Conservation (phyloP, 1,140 invertebrate genomes). For the Chironomus striatipennis region DNA sequence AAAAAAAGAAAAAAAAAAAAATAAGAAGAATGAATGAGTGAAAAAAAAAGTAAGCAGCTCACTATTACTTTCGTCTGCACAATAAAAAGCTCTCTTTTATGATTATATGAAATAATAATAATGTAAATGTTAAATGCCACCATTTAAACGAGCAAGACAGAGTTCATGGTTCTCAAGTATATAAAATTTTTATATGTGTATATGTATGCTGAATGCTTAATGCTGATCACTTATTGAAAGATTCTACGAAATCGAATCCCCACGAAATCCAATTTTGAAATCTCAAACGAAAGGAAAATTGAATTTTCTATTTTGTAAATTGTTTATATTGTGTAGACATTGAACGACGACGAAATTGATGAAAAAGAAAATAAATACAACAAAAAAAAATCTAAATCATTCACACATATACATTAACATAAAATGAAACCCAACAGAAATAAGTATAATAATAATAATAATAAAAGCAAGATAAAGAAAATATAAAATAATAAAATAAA, state of each 20-base stretch:
- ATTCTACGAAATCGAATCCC: too few species aligned
- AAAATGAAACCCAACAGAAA: background rate
- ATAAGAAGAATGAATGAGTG: conserved; percentile 14
- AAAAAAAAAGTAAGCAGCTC: background rate
- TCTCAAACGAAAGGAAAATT: background rate
- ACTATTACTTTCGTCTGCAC: conserved; percentile 6
- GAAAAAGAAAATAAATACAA: background rate
- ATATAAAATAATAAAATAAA: conserved; percentile 4
- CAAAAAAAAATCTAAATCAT: conserved; percentile 2
- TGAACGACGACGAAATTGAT: background rate
- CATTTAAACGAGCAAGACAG: background rate
- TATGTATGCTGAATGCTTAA: too few species aligned
- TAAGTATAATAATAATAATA: background rate
- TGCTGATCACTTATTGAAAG: too few species aligned
- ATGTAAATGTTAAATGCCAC: background rate
- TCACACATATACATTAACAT: conserved; percentile 1
- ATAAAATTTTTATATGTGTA: background rate
- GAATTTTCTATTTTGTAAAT: background rate
- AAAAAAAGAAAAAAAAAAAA: background rate
- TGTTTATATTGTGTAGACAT: background rate
- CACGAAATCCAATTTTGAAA: background rate
- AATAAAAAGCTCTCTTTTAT: background rate
- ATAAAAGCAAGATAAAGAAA: background rate
- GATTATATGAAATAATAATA: background rate
- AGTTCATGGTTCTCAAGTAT: background rate